phyloP scores from a whole-genome alignment of 2,113 vertebrate genomes.

The Gymnogyps californianus region DNA sequence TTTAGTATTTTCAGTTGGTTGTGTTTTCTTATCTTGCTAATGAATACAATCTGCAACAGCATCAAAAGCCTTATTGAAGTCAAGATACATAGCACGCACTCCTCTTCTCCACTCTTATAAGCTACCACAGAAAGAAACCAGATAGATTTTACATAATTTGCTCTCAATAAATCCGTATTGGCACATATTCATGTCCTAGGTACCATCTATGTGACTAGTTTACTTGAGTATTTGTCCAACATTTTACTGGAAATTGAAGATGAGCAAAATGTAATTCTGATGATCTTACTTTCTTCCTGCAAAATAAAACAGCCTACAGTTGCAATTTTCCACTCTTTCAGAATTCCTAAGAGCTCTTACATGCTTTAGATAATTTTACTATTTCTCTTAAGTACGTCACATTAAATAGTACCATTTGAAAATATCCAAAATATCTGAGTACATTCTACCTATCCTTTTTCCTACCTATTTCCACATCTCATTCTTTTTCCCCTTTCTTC shows the following conservation, averaged over 20 bases:
- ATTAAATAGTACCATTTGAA: background rate
- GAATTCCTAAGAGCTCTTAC: background rate
- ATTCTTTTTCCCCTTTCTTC: background rate
- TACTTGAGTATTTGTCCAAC: background rate
- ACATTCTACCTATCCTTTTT: background rate
- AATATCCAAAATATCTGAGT: background rate
- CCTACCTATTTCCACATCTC: background rate
- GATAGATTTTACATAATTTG: background rate
- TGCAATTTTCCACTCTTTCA: background rate
- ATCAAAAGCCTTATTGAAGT: background rate
- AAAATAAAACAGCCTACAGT: background rate
- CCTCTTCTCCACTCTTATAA: background rate
- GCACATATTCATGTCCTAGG: background rate
- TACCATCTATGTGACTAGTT: background rate
- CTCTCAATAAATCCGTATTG: background rate
- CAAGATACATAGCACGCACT: accelerated
- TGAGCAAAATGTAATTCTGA: background rate
- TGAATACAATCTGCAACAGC: background rate
- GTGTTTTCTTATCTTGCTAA: background rate
- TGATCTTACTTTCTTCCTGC: background rate
- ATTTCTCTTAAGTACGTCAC: background rate
- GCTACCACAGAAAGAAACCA: background rate
- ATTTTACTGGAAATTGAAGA: background rate
- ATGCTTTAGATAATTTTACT: background rate
- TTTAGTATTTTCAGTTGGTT: background rate